Percentiles rank a stretch among this genome's conserved stretches.
Evolutionary conservation across 2,888 invertebrate genomes (phyloP).

Genomic region (Standfussiana lucernea): DNA sequence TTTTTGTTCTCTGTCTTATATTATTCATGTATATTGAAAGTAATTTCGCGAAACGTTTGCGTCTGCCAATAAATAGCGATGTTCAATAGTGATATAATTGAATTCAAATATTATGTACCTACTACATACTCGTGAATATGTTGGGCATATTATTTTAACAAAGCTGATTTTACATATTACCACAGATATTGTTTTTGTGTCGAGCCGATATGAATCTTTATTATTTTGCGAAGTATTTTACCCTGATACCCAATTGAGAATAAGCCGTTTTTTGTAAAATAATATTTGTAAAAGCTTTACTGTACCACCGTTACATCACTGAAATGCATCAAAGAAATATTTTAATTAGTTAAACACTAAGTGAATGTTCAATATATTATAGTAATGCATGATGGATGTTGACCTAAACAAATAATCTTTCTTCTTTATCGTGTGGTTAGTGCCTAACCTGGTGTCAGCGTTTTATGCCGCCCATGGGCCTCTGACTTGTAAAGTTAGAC

Average conservation of each 20-base stretch:
- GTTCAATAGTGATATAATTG: constrained; percentile 13
- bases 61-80: not conserved
- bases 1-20: no score
- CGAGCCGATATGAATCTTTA: not conserved
- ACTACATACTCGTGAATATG: not conserved
- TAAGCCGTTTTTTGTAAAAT: not conserved
- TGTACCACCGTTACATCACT: no score
- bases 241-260: not conserved
- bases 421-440: no score
- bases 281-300: not conserved
- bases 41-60: constrained; percentile 30
- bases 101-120: not conserved
- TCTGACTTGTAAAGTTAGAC: no score
- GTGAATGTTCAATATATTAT: no score
- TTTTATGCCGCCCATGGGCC: no score
- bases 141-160: not conserved
- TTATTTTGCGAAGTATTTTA: constrained; percentile 1
- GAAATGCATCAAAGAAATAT: no score
- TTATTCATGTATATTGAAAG: constrained; percentile 1
- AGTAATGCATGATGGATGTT: no score
- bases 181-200: not conserved
- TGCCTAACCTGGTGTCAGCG: no score
- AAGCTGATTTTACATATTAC: not conserved
- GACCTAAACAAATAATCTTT: no score
- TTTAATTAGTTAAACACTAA: no score